These are phyloP conservation scores for Gryllus longicercus DNA, from an alignment of 2,888 invertebrate genomes.

Conservation along the genomic window DNA sequence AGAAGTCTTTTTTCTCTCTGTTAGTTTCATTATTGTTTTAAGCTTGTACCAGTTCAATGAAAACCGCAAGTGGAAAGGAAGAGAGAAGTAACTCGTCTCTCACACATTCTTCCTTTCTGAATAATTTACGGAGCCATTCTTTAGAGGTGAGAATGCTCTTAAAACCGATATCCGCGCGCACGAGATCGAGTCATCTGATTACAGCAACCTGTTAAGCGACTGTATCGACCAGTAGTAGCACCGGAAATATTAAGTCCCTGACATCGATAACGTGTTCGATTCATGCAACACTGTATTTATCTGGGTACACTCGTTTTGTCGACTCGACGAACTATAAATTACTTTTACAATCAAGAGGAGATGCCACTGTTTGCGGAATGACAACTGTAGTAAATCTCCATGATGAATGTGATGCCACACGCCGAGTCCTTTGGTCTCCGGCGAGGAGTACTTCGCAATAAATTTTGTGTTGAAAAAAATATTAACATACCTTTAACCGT, in stretches of 20 bases:
- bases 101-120: too few species aligned
- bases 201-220: background rate
- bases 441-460: background rate
- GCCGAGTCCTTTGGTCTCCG: background rate
- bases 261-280: background rate
- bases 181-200: background rate
- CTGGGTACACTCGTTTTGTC: background rate
- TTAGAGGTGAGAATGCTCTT: conserved; percentile 4
- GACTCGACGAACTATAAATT: background rate
- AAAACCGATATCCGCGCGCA: background rate
- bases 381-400: background rate
- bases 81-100: too few species aligned
- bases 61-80: too few species aligned
- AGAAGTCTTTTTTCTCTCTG: too few species aligned
- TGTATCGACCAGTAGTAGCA: background rate
- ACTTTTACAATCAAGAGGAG: background rate
- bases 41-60: too few species aligned
- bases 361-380: background rate
- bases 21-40: too few species aligned
- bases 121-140: background rate
- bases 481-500: too few species aligned
- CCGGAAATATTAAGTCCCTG: conserved; percentile 4
- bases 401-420: background rate
- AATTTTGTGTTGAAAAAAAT: background rate
- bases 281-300: background rate